Evolutionary conservation across 1,140 invertebrate species (phyloP).

Genomic region (Camponotus vicinus): DNA sequence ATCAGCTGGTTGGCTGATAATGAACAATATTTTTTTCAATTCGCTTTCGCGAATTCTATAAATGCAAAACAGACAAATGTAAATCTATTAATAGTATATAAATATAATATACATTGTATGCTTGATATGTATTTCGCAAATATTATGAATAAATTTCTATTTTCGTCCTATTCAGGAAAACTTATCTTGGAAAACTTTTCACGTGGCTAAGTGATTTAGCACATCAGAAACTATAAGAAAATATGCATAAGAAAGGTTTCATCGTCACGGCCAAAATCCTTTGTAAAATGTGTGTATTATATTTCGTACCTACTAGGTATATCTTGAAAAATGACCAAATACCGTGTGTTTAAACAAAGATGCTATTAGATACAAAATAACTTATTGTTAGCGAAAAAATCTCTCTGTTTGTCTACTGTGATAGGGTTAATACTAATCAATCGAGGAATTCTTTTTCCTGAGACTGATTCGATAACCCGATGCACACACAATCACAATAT

Average conservation of each 20-base stretch:
- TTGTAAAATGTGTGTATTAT: not conserved
- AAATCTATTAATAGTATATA: not conserved
- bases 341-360: not conserved
- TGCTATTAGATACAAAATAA: not conserved
- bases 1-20: constrained; percentile 11
- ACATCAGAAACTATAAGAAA: no score
- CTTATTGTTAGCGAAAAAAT: not conserved
- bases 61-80: not conserved
- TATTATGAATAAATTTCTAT: not conserved
- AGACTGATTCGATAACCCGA: constrained; percentile 53
- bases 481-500: constrained; percentile 18
- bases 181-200: not conserved
- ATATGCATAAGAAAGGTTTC: no score
- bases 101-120: not conserved
- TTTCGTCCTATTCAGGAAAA: not conserved
- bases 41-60: no score
- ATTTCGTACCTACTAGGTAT: not conserved
- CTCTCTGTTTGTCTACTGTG: not conserved
- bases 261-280: no score
- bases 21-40: constrained; percentile 12
- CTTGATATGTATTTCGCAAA: not conserved
- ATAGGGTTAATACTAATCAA: constrained; percentile 33
- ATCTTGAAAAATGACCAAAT: not conserved
- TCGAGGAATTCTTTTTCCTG: constrained; percentile 19
- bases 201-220: no score